phyloP scores from a whole-genome alignment of 2,113 vertebrate genomes.

The Caracal caracal region DNA sequence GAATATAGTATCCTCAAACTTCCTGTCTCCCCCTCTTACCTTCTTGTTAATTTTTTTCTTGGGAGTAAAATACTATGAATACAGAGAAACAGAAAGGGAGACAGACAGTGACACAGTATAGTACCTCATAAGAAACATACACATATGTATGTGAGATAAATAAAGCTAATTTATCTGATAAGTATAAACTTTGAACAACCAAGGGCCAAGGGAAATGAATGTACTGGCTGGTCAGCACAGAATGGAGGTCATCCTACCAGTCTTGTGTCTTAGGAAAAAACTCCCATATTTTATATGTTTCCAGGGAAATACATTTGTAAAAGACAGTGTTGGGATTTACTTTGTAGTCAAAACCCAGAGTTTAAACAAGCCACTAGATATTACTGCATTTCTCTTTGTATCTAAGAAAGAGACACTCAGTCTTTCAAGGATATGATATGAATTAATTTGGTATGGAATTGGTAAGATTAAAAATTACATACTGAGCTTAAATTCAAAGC shows the following conservation, averaged over 20 bases:
- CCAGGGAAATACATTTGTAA: background rate
- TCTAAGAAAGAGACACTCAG: background rate
- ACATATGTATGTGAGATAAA: background rate
- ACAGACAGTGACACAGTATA: background rate
- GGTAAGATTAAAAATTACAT: background rate
- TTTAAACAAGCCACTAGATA: background rate
- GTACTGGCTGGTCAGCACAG: background rate
- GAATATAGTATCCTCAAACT: background rate
- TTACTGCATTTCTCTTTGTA: background rate
- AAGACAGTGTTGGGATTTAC: background rate
- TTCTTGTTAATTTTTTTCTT: background rate
- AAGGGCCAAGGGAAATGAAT: background rate
- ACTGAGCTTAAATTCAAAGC: background rate
- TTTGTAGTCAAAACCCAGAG: background rate
- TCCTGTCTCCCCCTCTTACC: background rate
- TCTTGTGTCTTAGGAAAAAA: background rate
- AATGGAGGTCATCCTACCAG: background rate
- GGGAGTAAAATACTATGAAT: background rate
- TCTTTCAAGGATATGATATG: background rate
- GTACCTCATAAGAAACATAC: background rate
- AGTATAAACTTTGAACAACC: background rate
- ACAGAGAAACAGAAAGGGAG: background rate
- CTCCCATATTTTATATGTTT: background rate
- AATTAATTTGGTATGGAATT: background rate
- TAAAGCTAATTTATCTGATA: background rate